A percentile compares a stretch with the other conserved stretches of the same genome.
Conservation (phyloP, 2,113 vertebrate species). For the Nestor notabilis region DNA sequence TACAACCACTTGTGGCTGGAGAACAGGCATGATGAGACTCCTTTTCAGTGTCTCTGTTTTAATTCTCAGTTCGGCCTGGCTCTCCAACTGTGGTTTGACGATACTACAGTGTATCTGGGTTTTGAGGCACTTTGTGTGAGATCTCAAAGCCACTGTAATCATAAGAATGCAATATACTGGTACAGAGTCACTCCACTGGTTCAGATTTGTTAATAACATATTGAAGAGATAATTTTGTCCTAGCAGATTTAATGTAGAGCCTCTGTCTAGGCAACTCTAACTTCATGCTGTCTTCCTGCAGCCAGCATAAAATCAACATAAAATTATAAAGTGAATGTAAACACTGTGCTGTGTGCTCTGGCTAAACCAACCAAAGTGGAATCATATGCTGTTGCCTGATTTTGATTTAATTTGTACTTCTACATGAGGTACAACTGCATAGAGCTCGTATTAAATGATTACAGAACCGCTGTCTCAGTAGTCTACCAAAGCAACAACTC, state of each 20-base stretch:
- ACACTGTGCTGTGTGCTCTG: background rate
- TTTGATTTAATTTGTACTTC: conserved; percentile 4
- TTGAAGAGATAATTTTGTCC: background rate
- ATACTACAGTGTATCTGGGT: background rate
- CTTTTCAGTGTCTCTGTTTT: background rate
- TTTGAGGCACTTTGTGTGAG: background rate
- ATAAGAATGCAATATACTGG: background rate
- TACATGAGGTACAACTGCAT: background rate
- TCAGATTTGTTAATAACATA: background rate
- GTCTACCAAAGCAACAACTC: background rate
- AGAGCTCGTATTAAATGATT: background rate
- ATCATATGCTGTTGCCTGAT: background rate
- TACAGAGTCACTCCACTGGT: background rate
- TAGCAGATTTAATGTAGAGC: background rate
- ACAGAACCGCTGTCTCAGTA: background rate
- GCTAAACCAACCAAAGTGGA: background rate
- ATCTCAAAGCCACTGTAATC: background rate
- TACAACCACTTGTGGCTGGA: background rate
- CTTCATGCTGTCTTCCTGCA: background rate
- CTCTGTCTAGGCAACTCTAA: background rate
- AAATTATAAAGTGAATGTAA: background rate
- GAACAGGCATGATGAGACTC: background rate
- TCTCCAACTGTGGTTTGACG: background rate
- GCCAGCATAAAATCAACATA: background rate
- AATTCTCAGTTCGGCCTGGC: background rate